phyloP scores from a whole-genome alignment of 2,888 invertebrate species.

The Drosophila mettleri region DNA sequence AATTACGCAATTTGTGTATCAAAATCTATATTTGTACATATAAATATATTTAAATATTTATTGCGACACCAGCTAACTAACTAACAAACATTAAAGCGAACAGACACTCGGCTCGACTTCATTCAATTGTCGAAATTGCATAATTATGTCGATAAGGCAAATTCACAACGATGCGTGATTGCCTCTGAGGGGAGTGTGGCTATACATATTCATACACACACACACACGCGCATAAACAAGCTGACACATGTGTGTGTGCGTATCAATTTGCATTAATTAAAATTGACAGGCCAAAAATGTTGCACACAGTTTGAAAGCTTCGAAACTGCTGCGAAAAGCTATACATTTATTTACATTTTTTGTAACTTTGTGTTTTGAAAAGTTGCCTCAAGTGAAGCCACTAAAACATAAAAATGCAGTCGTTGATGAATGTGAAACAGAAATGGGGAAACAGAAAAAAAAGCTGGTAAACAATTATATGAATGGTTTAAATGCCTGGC shows the following conservation, averaged over 20 bases:
- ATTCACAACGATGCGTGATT: conserved; percentile 45
- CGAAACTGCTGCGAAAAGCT: conserved; percentile 19
- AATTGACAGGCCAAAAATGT: conserved; percentile 65
- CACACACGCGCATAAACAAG: background rate
- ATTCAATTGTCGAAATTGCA: conserved; percentile 67
- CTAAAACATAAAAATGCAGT: conserved; percentile 38
- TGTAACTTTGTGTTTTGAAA: conserved; percentile 20
- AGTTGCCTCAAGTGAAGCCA: conserved; percentile 44
- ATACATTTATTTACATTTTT: conserved; percentile 33
- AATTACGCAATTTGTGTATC: conserved; percentile 37
- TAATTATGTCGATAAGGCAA: conserved; percentile 74
- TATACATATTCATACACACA: background rate
- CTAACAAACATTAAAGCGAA: conserved; percentile 34
- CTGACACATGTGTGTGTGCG: conserved; percentile 23
- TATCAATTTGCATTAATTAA: conserved; percentile 67
- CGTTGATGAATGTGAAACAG: conserved; percentile 51
- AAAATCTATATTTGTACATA: background rate
- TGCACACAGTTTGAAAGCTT: conserved; percentile 41
- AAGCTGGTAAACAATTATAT: conserved; percentile 63
- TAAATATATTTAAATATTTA: conserved; percentile 2
- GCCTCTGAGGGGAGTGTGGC: conserved; percentile 7
- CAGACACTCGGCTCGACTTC: conserved; percentile 43
- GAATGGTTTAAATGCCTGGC: conserved; percentile 45
- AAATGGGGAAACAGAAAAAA: conserved; percentile 16
- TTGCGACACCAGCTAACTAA: conserved; percentile 30